Evolutionary conservation across 1,140 invertebrate species (phyloP).

Genomic region (Drosophila tropicalis): DNA sequence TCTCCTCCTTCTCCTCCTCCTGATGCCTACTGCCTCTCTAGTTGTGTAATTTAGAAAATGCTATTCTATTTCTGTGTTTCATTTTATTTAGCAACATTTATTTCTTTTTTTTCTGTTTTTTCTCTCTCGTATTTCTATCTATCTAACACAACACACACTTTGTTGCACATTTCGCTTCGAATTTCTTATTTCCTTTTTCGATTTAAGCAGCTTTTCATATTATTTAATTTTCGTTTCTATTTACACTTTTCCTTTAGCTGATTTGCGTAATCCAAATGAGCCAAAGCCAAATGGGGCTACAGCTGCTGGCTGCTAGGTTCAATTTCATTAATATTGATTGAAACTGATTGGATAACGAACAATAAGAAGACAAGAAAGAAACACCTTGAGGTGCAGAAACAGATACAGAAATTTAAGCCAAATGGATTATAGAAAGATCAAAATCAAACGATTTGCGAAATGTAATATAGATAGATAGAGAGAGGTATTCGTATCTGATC

Average conservation of each 20-base stretch:
- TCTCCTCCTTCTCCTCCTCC: neutral
- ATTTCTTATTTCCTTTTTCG: constrained; percentile 9
- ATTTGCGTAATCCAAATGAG: constrained; percentile 59
- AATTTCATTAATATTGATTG: constrained; percentile 61
- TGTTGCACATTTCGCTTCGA: constrained; percentile 39
- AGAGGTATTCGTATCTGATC: too few species aligned
- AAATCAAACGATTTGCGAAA: neutral
- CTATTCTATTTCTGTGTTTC: constrained; percentile 59
- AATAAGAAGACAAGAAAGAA: constrained; percentile 4
- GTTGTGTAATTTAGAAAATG: constrained; percentile 70
- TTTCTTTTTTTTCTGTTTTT: constrained; percentile 33
- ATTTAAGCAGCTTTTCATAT: constrained; percentile 65
- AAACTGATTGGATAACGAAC: constrained; percentile 41
- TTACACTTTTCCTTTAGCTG: constrained; percentile 20
- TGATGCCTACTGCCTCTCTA: neutral
- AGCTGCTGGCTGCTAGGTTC: constrained; percentile 30
- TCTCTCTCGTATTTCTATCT: constrained; percentile 32
- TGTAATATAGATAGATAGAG: too few species aligned
- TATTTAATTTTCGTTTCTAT: constrained; percentile 59
- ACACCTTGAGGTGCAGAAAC: neutral
- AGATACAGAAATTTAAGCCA: neutral
- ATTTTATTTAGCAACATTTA: constrained; percentile 20
- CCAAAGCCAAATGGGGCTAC: constrained; percentile 30
- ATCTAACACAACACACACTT: constrained; percentile 50
- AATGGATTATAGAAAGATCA: neutral